Evolutionary conservation across 1,140 invertebrate genomes (phyloP).

Genomic region (Schlechtendalia chinensis): DNA sequence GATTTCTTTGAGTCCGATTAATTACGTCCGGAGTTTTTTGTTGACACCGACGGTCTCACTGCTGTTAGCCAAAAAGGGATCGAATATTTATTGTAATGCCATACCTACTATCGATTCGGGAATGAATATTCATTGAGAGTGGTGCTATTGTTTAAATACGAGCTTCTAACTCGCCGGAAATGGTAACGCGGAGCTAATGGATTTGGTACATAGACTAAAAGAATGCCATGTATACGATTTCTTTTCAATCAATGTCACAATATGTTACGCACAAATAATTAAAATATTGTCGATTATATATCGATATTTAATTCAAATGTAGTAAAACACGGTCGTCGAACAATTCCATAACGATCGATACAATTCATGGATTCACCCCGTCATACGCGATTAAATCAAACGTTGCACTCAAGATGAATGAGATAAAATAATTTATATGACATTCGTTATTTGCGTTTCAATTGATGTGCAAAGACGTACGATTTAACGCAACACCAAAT

Average conservation of each 20-base stretch:
- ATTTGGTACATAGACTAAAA: not conserved
- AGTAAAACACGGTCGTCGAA: too few relatives aligned
- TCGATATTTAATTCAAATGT: not conserved
- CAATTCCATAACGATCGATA: not conserved
- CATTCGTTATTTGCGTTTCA: not conserved
- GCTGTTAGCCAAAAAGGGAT: not conserved
- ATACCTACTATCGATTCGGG: not conserved
- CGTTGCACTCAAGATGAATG: not conserved
- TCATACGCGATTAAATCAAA: not conserved
- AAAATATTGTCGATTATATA: too few relatives aligned
- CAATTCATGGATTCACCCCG: not conserved
- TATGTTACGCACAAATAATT: not conserved
- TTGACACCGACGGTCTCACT: not conserved
- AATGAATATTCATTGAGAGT: constrained; percentile 32
- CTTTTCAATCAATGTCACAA: not conserved
- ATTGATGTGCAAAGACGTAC: not conserved
- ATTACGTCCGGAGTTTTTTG: constrained; percentile 27
- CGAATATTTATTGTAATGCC: constrained; percentile 27
- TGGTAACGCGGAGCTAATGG: not conserved
- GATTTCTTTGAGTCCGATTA: constrained; percentile 17
- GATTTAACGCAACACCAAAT: not conserved
- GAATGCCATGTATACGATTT: not conserved
- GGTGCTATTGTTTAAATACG: constrained; percentile 1
- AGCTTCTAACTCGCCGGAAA: constrained; percentile 1
- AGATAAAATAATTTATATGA: not conserved